Evolutionary conservation across 2,888 invertebrate species (phyloP), one percentile per base, ranked within the genome.

Genomic region (Autographa pulchrina): DNA sequence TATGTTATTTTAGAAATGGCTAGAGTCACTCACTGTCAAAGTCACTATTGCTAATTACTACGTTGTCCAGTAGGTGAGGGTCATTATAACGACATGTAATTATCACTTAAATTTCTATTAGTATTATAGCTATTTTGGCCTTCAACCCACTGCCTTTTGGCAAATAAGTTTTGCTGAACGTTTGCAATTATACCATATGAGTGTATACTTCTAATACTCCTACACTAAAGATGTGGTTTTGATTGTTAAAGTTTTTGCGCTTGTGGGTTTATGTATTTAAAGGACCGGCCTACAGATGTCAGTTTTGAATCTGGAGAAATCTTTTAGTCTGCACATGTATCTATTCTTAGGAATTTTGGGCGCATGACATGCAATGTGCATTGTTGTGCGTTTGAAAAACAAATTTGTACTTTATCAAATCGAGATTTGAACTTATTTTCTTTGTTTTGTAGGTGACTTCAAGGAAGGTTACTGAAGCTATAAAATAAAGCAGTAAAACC

Each of bases 61-160:
- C 9, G 48, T 31, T 71, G 54, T 59, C 59, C 18, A 74, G 63
- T 74, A 68, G 67, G 69, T 77, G 80, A 81, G 60, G 74, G 78
- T 65, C 62, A 38, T 4, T 35, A 56, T 68, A 70, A 61, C 41
- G 2, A 82, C 32, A 60, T 65, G 38, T 68, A 72, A 80, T 73
- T 82, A 76, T 68, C n/a, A 63, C 66, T 64, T 64, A 66, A 67
- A 59, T 38, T 61, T 70, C 16, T 65, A 69, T 69, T 56, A 41
- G 16, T 43, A 77, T 0, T 43, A 65, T 20, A 16, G 20, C 54
- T 20, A 41, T 31, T 70, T 65, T 63, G 58, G 41, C 80, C 73
- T 80, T 67, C 63, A 68, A 56, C 59, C 20, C 16, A 48, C 67
- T 65, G 35, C 14, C 65, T 65, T 68, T 78, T 75, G 61, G 68